Evolutionary conservation across 2,888 invertebrate genomes (phyloP).

Genomic region (Allygus modestus): DNA sequence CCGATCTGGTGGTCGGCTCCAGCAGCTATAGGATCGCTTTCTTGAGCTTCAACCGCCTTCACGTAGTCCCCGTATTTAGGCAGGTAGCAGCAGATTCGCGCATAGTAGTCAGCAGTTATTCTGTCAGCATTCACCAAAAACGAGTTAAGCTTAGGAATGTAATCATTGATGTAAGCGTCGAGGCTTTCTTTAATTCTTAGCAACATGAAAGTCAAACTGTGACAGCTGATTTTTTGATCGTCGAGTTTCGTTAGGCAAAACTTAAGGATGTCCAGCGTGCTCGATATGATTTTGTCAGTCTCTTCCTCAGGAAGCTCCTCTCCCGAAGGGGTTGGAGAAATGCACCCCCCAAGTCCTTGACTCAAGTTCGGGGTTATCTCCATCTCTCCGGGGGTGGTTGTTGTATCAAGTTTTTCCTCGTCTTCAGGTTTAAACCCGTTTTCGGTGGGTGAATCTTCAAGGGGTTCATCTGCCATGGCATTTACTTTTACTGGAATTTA

Average conservation of each 20-base stretch:
- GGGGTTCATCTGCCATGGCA: neutral
- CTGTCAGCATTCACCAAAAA: neutral
- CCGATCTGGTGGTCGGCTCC: neutral
- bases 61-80: neutral
- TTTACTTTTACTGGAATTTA: neutral
- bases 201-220: neutral
- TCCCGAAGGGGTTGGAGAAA: neutral
- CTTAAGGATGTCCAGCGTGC: neutral
- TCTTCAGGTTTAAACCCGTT: too few relatives aligned
- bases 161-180: neutral
- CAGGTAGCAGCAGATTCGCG: neutral
- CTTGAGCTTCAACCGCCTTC: neutral
- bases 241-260: neutral
- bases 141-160: neutral
- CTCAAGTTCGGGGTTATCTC: too few relatives aligned
- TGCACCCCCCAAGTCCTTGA: neutral
- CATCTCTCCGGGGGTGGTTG: too few relatives aligned
- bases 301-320: neutral
- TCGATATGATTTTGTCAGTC: neutral
- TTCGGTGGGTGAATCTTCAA: too few relatives aligned
- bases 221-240: neutral
- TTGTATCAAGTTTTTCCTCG: too few relatives aligned
- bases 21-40: neutral
- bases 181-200: neutral
- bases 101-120: constrained; percentile 3